Evolutionary conservation across 2,797 vertebrate species (phyloP).

Genomic region (Phataginus tetradactyla): DNA sequence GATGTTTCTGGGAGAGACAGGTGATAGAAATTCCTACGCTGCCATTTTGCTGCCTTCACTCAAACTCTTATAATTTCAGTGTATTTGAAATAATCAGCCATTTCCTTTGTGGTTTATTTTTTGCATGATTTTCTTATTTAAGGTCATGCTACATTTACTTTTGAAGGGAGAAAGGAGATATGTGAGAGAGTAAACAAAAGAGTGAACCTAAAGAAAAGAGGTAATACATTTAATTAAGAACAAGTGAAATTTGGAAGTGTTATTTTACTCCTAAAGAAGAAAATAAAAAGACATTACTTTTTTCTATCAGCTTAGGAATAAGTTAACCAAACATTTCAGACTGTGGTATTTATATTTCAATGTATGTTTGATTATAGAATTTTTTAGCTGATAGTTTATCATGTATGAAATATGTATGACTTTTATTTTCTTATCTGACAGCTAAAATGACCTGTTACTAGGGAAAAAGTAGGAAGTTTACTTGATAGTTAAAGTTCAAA

Average conservation of each 20-base stretch:
- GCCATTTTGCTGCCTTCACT: background rate
- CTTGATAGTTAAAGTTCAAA: constrained; percentile 19
- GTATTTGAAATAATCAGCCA: background rate
- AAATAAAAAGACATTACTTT: background rate
- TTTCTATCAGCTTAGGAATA: background rate
- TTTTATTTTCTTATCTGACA: constrained; percentile 24
- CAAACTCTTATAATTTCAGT: background rate
- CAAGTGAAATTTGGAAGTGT: background rate
- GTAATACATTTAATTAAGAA: background rate
- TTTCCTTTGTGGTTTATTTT: background rate
- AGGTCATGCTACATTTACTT: background rate
- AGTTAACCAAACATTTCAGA: background rate
- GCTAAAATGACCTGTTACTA: background rate
- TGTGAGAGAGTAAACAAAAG: background rate
- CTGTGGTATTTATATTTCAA: background rate
- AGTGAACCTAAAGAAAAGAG: background rate
- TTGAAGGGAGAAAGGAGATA: background rate
- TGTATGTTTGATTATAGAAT: background rate
- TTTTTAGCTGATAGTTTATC: background rate
- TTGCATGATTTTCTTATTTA: background rate
- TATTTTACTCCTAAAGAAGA: background rate
- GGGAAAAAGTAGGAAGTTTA: background rate
- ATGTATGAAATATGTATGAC: background rate
- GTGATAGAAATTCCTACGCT: background rate
- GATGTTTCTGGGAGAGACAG: background rate